Conservation (phyloP, 2,797 vertebrate genomes). For the Echeneis naucrates region DNA sequence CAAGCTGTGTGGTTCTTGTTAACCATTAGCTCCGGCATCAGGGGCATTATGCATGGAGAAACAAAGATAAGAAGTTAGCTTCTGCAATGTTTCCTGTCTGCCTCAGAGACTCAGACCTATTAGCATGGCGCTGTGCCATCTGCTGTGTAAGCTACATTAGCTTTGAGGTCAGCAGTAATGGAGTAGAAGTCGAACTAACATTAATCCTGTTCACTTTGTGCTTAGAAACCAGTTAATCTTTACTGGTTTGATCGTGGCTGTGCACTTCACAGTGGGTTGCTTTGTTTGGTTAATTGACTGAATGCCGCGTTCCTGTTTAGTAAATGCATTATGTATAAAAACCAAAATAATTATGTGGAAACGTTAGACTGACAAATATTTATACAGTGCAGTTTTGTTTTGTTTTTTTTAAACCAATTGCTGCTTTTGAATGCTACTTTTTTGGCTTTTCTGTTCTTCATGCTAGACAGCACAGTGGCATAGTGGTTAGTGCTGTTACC, state of each 20-base stretch:
- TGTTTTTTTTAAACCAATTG: conserved; percentile 35
- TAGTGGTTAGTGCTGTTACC: no score
- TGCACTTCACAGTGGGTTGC: background rate
- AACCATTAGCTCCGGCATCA: conserved; percentile 53
- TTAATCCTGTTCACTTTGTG: conserved; percentile 65
- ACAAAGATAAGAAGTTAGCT: conserved; percentile 59
- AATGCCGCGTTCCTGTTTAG: background rate
- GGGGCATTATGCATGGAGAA: conserved; percentile 52
- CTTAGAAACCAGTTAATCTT: conserved; percentile 45
- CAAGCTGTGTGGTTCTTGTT: conserved; percentile 61
- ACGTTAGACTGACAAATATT: conserved; percentile 23
- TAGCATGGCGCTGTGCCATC: conserved; percentile 67
- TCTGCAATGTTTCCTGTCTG: conserved; percentile 57
- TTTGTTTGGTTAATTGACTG: conserved; percentile 4
- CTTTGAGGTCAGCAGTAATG: conserved; percentile 69
- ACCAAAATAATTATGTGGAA: background rate
- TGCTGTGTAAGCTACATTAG: conserved; percentile 73
- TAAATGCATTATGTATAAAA: background rate
- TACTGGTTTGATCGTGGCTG: conserved; percentile 24
- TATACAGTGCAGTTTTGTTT: conserved; percentile 31
- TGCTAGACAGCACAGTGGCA: no score
- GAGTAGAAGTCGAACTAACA: conserved; percentile 51
- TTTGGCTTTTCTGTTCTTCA: conserved; percentile 39
- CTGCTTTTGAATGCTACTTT: conserved; percentile 41
- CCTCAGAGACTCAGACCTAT: conserved; percentile 59